A percentile compares a stretch with the other conserved stretches of the same genome.
phyloP scores from a whole-genome alignment of 2,888 invertebrate genomes.

The Harpagoxenus sublaevis region DNA sequence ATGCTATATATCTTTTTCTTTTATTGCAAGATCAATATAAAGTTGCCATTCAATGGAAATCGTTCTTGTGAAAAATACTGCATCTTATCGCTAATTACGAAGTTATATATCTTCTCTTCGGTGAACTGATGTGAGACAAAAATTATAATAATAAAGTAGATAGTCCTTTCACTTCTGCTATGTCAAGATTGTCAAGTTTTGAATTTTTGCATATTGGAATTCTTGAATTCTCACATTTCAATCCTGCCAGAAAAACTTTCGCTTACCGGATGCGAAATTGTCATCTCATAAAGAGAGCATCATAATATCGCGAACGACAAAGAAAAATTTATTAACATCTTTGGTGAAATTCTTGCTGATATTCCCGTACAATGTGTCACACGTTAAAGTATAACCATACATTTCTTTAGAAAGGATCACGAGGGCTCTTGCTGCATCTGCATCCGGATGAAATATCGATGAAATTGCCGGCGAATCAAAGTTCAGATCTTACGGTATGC shows the following conservation, averaged over 20 bases:
- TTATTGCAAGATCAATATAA: slow-evolving; percentile 5
- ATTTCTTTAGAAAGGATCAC: slow-evolving; percentile 31
- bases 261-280: background rate
- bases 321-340: slow-evolving; percentile 26
- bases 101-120: background rate
- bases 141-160: background rate
- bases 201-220: background rate
- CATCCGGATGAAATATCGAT: slow-evolving; percentile 11
- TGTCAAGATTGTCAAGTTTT: background rate
- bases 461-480: slow-evolving; percentile 11
- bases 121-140: background rate
- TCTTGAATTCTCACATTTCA: background rate
- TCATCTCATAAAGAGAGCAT: background rate
- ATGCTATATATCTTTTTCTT: slow-evolving; percentile 2
- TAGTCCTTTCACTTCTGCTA: background rate
- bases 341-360: slow-evolving; percentile 22
- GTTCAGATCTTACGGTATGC: background rate
- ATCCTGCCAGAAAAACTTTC: background rate
- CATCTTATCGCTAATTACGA: background rate
- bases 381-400: slow-evolving; percentile 45
- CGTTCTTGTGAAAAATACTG: background rate
- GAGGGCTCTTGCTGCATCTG: background rate
- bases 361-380: slow-evolving; percentile 64
- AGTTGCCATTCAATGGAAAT: background rate
- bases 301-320: background rate